phyloP scores from a whole-genome alignment of 2,113 vertebrate genomes.

The Paradoxurus hermaphroditus region DNA sequence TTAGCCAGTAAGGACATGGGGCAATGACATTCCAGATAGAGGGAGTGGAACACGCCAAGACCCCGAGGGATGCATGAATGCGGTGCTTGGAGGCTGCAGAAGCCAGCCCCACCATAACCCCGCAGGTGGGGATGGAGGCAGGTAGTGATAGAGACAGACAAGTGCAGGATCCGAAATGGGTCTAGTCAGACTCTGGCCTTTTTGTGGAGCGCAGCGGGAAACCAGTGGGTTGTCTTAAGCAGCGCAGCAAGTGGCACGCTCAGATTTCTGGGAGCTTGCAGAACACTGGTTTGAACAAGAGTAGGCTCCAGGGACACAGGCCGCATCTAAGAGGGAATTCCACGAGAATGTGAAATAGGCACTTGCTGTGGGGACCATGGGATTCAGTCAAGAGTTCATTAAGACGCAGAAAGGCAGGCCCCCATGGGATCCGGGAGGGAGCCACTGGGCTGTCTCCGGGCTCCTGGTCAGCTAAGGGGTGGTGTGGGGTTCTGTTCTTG shows the following conservation, averaged over 20 bases:
- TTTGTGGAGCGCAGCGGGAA: neutral
- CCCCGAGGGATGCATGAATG: neutral
- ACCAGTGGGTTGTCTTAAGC: neutral
- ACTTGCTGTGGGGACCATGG: neutral
- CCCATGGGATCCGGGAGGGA: fast-evolving
- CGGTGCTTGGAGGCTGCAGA: no score
- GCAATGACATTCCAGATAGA: fast-evolving
- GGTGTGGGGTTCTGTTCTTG: neutral
- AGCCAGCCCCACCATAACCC: neutral
- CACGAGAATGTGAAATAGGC: neutral
- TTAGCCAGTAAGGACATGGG: neutral
- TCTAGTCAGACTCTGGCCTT: neutral
- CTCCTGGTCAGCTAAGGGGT: neutral
- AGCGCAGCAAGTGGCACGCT: neutral
- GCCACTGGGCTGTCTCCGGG: neutral
- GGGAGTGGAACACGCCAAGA: neutral
- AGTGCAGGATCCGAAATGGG: no score
- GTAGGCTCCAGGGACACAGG: neutral
- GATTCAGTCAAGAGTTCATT: neutral
- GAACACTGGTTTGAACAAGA: neutral
- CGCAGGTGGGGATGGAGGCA: no score
- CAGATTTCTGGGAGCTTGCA: neutral
- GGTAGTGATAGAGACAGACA: neutral
- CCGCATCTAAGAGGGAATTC: neutral
- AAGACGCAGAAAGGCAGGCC: neutral